phyloP scores from a whole-genome alignment of 2,113 vertebrate species.

The Cyanoliseus patagonus region DNA sequence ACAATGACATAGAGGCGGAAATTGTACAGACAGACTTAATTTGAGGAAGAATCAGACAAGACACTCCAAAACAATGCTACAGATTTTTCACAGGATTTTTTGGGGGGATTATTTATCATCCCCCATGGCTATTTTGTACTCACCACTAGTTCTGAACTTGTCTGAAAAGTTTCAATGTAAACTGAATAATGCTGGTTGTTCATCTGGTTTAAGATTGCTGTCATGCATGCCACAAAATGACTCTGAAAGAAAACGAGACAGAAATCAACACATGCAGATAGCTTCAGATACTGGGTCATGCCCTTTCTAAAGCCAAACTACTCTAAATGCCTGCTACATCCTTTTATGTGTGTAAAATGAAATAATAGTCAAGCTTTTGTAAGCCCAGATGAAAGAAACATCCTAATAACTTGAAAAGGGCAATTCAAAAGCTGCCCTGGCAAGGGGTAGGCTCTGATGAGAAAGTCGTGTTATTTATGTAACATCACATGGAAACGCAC shows the following conservation, averaged over 20 bases:
- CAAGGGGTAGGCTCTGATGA: background rate
- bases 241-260: slow-evolving; percentile 79
- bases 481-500: background rate
- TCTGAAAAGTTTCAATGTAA: slow-evolving; percentile 92
- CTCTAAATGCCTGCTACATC: background rate
- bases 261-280: background rate
- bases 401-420: background rate
- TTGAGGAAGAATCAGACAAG: background rate
- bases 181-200: slow-evolving; percentile 87
- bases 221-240: slow-evolving; percentile 97
- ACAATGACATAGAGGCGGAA: background rate
- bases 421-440: background rate
- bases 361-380: background rate
- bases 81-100: background rate
- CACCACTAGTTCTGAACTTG: slow-evolving; percentile 89
- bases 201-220: slow-evolving; percentile 96
- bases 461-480: background rate
- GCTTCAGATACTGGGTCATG: accelerated
- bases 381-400: background rate
- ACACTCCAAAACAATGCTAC: background rate
- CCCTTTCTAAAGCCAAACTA: background rate
- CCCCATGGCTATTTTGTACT: slow-evolving; percentile 41
- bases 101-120: background rate
- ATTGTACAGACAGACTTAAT: background rate
- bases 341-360: background rate